Percentiles rank a stretch among this genome's conserved stretches.
Conservation (phyloP, 1,140 invertebrate genomes). For the Lepidostoma basale region DNA sequence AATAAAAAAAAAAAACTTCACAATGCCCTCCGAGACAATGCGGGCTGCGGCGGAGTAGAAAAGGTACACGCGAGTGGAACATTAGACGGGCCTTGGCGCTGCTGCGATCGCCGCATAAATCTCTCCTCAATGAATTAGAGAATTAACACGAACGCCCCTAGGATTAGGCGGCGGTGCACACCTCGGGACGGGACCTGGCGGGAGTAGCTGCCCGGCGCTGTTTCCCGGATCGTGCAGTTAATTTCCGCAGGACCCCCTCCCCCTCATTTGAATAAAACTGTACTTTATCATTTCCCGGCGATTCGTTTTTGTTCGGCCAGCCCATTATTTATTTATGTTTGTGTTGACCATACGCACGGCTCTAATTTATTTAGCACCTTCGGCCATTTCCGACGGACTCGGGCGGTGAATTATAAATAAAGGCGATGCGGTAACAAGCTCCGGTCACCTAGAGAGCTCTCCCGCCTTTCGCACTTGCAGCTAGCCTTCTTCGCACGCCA, state of each 20-base stretch:
- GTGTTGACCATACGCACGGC: conserved; percentile 37
- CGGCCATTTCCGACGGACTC: background rate
- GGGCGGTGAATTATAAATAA: no score
- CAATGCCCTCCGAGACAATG: background rate
- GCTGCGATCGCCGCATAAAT: conserved; percentile 20
- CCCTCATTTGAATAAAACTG: conserved; percentile 45
- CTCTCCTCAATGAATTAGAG: conserved; percentile 26
- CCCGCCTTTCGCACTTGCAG: no score
- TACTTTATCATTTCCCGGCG: conserved; percentile 42
- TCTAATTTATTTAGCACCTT: conserved; percentile 44
- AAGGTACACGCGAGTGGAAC: background rate
- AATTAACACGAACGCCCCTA: conserved; percentile 16
- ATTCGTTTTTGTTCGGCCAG: conserved; percentile 39
- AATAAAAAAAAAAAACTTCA: no score
- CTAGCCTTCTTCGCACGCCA: no score
- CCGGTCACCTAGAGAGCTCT: no score
- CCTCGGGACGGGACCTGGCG: background rate
- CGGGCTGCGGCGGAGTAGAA: background rate
- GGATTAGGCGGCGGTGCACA: background rate
- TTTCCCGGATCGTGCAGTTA: conserved; percentile 43
- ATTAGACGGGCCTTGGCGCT: background rate
- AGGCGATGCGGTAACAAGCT: no score
- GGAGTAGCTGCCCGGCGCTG: background rate
- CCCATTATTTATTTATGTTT: conserved; percentile 42
- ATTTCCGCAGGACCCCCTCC: conserved; percentile 34